These are phyloP conservation scores for Alloplasta piceator DNA, from an alignment of 2,888 invertebrate genomes.

Conservation along the genomic window DNA sequence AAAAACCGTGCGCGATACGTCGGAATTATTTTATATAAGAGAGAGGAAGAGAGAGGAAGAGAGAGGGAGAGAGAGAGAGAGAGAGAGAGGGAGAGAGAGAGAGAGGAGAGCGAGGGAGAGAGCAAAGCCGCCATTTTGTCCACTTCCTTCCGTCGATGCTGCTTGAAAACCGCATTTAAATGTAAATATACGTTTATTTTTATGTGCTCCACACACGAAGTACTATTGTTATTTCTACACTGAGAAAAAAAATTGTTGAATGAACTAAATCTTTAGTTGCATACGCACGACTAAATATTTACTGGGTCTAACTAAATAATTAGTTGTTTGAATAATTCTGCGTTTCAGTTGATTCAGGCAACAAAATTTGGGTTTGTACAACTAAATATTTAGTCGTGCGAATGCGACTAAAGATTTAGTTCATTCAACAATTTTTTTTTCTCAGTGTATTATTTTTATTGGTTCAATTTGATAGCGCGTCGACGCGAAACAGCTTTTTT, in stretches of 20 bases:
- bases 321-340: no score
- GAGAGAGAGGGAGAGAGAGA: slow-evolving; percentile 29
- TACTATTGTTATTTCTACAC: neutral
- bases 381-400: no score
- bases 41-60: slow-evolving; percentile 11
- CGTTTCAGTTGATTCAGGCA: no score
- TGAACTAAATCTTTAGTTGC: no score
- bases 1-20: slow-evolving; percentile 31
- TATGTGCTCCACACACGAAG: neutral
- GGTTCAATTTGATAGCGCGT: slow-evolving; percentile 43
- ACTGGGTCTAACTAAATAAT: no score
- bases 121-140: slow-evolving; percentile 67
- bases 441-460: slow-evolving; percentile 55
- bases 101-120: slow-evolving; percentile 18
- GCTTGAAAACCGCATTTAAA: slow-evolving; percentile 49
- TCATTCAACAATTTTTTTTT: no score
- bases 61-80: slow-evolving; percentile 34
- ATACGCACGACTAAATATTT: no score
- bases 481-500: neutral
- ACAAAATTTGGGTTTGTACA: no score
- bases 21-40: slow-evolving; percentile 3
- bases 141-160: slow-evolving; percentile 67
- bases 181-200: neutral
- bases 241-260: no score
- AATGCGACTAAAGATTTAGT: no score